A percentile compares a stretch with the other conserved stretches of the same genome.
These are phyloP conservation scores for Girardinichthys multiradiatus DNA, from an alignment of 2,113 vertebrate species.

Conservation along the genomic window DNA sequence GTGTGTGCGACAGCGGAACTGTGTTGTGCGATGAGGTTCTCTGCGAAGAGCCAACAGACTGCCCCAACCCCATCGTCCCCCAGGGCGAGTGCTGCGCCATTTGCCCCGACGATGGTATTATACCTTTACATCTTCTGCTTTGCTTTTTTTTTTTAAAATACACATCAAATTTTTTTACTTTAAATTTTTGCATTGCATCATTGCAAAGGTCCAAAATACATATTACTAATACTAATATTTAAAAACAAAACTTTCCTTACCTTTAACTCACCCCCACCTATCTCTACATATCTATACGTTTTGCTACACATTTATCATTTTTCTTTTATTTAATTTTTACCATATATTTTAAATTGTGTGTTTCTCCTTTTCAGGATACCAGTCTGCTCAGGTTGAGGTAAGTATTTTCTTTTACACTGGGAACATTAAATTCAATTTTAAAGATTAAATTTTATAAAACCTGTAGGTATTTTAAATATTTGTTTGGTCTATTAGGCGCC, in stretches of 20 bases:
- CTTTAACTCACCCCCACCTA: no score
- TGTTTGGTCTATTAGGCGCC: not conserved
- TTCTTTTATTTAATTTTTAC: not conserved
- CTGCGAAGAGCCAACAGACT: conserved; percentile 85
- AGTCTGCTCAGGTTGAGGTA: conserved; percentile 75
- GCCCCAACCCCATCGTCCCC: conserved; percentile 83
- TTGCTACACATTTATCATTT: no score
- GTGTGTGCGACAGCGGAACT: conserved; percentile 90
- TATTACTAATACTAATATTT: no score
- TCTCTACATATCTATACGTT: no score
- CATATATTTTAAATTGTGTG: not conserved
- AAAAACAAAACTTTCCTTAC: no score
- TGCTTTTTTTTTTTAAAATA: not conserved
- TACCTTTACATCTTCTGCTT: not conserved
- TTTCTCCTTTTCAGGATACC: conserved; percentile 62
- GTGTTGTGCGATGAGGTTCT: conserved; percentile 90
- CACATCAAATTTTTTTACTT: not conserved
- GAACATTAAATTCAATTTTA: not conserved
- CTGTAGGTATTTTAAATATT: not conserved
- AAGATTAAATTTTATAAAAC: not conserved
- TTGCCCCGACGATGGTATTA: conserved; percentile 84
- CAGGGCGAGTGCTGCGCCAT: conserved; percentile 86
- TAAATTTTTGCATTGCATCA: not conserved
- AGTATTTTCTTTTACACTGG: conserved; percentile 24
- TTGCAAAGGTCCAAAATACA: no score